phyloP scores from a whole-genome alignment of 1,140 invertebrate genomes.

The Euborellia annulipes region DNA sequence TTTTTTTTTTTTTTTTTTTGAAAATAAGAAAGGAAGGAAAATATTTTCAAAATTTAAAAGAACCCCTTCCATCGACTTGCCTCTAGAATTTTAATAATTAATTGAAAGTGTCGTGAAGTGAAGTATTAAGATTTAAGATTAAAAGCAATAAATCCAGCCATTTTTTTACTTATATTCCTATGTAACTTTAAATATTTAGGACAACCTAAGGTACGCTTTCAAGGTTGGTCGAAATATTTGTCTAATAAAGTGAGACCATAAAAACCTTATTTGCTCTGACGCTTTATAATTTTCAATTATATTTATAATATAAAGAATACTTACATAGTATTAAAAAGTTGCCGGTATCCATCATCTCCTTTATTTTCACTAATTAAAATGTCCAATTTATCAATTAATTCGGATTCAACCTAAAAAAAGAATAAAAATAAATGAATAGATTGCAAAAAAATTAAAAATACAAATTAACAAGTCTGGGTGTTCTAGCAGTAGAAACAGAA shows the following conservation, averaged over 20 bases:
- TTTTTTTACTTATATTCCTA: no score
- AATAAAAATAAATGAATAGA: conserved; percentile 1
- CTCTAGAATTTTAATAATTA: no score
- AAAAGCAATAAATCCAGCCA: no score
- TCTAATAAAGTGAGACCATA: conserved; percentile 10
- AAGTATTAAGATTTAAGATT: no score
- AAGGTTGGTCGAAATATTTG: conserved; percentile 12
- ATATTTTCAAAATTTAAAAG: no score
- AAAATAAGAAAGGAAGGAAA: conserved; percentile 12
- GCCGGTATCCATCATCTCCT: conserved; percentile 81
- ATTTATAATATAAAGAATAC: conserved; percentile 26
- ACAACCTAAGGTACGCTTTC: no score
- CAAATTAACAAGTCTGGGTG: neutral
- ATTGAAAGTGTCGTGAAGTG: no score
- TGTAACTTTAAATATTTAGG: no score
- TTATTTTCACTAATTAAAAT: conserved; percentile 83
- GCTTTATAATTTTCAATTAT: conserved; percentile 7
- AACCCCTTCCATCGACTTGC: no score
- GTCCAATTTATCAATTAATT: conserved; percentile 86
- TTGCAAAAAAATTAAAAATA: neutral
- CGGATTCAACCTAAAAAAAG: conserved; percentile 56
- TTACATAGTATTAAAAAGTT: conserved; percentile 89
- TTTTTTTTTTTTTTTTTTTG: no score
- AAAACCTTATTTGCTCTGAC: conserved; percentile 2
- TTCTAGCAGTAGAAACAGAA: no score